Evolutionary conservation across 2,797 vertebrate species (phyloP).

Genomic region (Pogoniulus pusillus): DNA sequence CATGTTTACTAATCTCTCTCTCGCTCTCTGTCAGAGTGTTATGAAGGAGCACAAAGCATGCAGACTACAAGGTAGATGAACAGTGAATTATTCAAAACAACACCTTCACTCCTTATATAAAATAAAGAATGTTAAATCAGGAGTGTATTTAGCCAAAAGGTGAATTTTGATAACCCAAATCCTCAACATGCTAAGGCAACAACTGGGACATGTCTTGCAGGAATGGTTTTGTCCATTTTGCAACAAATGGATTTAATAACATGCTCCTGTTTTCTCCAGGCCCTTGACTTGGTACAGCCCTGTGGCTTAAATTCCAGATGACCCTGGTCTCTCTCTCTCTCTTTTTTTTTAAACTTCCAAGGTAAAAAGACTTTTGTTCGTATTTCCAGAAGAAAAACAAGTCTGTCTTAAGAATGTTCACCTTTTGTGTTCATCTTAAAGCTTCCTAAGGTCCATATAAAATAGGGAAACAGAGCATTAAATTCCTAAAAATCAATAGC

Average conservation of each 20-base stretch:
- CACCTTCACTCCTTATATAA: slow-evolving; percentile 2
- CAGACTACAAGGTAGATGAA: slow-evolving; percentile 20
- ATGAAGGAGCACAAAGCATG: slow-evolving; percentile 53
- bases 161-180: neutral
- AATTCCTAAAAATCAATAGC: slow-evolving; percentile 67
- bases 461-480: slow-evolving; percentile 69
- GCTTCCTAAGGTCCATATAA: slow-evolving; percentile 56
- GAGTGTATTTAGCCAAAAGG: neutral
- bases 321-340: neutral
- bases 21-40: slow-evolving; percentile 47
- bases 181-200: neutral
- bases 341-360: neutral
- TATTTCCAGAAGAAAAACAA: slow-evolving; percentile 9
- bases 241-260: slow-evolving; percentile 33
- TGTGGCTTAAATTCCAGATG: slow-evolving; percentile 44
- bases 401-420: slow-evolving; percentile 40
- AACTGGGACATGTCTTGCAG: neutral
- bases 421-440: slow-evolving; percentile 49
- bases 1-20: slow-evolving; percentile 71
- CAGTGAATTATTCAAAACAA: slow-evolving; percentile 42
- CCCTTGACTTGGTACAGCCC: slow-evolving; percentile 2
- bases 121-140: neutral
- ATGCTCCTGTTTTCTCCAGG: neutral
- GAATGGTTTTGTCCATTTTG: neutral
- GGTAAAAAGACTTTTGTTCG: slow-evolving; percentile 10